phyloP scores from a whole-genome alignment of 2,888 invertebrate species.

The Eristalis tenax region DNA sequence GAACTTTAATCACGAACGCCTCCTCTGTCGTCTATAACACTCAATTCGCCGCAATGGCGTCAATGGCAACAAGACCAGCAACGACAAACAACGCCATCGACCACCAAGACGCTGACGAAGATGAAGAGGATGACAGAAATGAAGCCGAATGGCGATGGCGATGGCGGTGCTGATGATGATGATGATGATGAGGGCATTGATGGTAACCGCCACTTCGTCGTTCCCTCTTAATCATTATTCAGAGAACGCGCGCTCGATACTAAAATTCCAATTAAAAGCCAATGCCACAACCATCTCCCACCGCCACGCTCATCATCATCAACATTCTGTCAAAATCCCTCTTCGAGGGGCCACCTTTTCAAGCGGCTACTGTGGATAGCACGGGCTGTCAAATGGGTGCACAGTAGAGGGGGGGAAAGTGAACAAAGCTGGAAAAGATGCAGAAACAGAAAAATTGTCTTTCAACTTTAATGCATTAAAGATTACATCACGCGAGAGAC shows the following conservation, averaged over 20 bases:
- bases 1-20: not conserved
- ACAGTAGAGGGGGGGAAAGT: constrained; percentile 12
- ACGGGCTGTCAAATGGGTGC: not conserved
- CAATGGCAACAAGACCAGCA: not conserved
- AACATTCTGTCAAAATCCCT: not conserved
- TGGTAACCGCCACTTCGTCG: constrained; percentile 17
- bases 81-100: not conserved
- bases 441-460: not conserved
- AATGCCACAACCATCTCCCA: constrained; percentile 58
- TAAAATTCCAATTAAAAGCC: constrained; percentile 71
- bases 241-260: constrained; percentile 53
- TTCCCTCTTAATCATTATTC: constrained; percentile 63
- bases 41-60: not conserved
- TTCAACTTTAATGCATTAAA: constrained; percentile 62
- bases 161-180: not conserved
- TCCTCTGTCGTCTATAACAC: not conserved
- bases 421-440: constrained; percentile 9
- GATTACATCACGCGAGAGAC: constrained; percentile 30
- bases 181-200: constrained; percentile 5
- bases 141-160: not conserved
- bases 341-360: not conserved
- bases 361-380: not conserved
- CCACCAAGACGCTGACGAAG: not conserved
- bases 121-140: not conserved
- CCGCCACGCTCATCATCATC: not conserved